Evolutionary conservation across 1,140 invertebrate genomes (phyloP), one percentile per base, ranked within the genome.

Genomic region (Trachelipus rathkii): DNA sequence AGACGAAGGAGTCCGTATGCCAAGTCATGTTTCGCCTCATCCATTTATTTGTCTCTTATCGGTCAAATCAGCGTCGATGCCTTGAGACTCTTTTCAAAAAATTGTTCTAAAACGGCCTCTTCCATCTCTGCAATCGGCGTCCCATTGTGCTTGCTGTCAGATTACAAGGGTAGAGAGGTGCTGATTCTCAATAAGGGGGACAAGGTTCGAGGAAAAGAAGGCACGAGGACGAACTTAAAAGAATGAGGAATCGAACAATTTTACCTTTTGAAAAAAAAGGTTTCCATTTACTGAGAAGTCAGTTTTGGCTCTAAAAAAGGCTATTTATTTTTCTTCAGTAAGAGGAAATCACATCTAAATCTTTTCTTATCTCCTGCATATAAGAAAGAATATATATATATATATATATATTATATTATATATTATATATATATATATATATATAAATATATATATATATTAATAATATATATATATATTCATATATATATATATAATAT

Each of bases 331-430:
- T 60, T 60, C 19, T 13, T 13, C 50, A 19, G 11, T 60, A 60
- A 60, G 19, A 60, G 19, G 50, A 60, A 60, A 60, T 19, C 11
- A 13, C 19, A 60, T 60, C 50, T 60, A 60, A 60, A 60, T 60
- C 50, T 60, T 60, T 19, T 60, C 50, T 60, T 60, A 60, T 60
- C 50, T 33, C 33, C 6, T 33, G 33, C 33, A 33, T 33, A 33
- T 33, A 33, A 19, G 8, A 60, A 60, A 19, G 19, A 3, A 13
- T 15, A 60, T 60, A 60, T 60, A 60, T 60, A 60, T 60, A 60
- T 60, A 60, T 60, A 60, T 60, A 60, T 60, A 60, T 60, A 60
- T 60, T 60, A 60, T 60, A 60, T 60, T 60, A 60, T 60, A 60
- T 60, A 60, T 60, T 60, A 60, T 60, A 60, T 60, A 60, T 60